A percentile compares a stretch with the other conserved stretches of the same genome.
phyloP scores from a whole-genome alignment of 2,888 invertebrate species.

The Rhagonycha fulva region DNA sequence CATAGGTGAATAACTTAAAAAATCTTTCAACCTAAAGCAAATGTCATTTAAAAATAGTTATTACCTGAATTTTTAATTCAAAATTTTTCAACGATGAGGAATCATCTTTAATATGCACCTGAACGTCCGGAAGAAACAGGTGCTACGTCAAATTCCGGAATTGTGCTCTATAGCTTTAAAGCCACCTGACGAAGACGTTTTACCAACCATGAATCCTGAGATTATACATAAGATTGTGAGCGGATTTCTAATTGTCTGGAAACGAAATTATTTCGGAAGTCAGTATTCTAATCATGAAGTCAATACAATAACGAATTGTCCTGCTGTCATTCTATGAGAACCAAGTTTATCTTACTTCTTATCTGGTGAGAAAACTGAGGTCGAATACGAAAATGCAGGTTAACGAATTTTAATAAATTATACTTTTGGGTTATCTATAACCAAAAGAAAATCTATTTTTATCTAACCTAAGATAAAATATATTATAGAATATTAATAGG shows the following conservation, averaged over 20 bases:
- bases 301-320: conserved; percentile 29
- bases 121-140: conserved; percentile 49
- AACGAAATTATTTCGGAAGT: conserved; percentile 30
- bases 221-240: conserved; percentile 48
- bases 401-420: conserved; percentile 1
- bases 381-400: conserved; percentile 3
- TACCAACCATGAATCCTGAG: conserved; percentile 52
- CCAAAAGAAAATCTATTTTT: not conserved
- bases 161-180: conserved; percentile 49
- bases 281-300: conserved; percentile 24
- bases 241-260: conserved; percentile 35
- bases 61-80: not conserved
- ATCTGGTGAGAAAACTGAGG: conserved; percentile 30
- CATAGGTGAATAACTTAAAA: not conserved
- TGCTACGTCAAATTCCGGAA: conserved; percentile 48
- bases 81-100: not conserved
- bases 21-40: not conserved
- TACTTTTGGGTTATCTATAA: not conserved
- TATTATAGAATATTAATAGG: too few species aligned
- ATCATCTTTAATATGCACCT: conserved; percentile 36
- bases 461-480: not conserved
- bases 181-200: conserved; percentile 44
- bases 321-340: conserved; percentile 31
- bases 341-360: conserved; percentile 21
- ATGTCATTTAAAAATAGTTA: not conserved